phyloP scores from a whole-genome alignment of 1,140 invertebrate genomes.

The Zophobas atratus region DNA sequence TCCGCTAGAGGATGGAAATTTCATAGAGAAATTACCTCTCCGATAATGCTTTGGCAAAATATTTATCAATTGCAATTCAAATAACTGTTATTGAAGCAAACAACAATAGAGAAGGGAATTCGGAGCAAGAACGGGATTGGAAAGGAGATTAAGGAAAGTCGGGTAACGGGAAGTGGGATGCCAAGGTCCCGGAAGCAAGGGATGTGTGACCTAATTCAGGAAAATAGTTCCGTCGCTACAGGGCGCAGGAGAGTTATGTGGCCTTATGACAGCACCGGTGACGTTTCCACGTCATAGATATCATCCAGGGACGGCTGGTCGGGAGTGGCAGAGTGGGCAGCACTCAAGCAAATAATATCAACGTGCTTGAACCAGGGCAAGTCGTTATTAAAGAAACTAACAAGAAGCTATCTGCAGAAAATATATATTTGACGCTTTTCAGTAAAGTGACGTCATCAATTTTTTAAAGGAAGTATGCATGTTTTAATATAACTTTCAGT shows the following conservation, averaged over 20 bases:
- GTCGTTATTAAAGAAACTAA: too few species aligned
- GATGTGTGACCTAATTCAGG: constrained; percentile 41
- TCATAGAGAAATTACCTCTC: constrained; percentile 39
- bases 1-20: constrained; percentile 16
- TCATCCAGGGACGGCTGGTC: constrained; percentile 12
- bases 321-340: too few species aligned
- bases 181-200: constrained; percentile 40
- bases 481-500: too few species aligned
- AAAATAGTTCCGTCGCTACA: constrained; percentile 41
- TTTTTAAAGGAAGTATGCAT: too few species aligned
- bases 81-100: constrained; percentile 43
- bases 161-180: constrained; percentile 40
- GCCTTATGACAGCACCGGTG: constrained; percentile 35
- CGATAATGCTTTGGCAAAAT: constrained; percentile 37
- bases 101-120: constrained; percentile 40
- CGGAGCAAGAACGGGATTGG: constrained; percentile 33
- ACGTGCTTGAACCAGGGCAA: too few species aligned
- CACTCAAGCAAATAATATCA: too few species aligned
- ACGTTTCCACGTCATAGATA: constrained; percentile 36
- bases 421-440: too few species aligned
- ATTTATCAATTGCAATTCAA: constrained; percentile 43
- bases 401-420: too few species aligned
- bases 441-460: too few species aligned
- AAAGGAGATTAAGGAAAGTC: constrained; percentile 42
- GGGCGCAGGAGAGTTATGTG: constrained; percentile 34